Evolutionary conservation across 1,140 invertebrate species (phyloP), one percentile per base, ranked within the genome.

Genomic region (Philopotamus ludificatus): DNA sequence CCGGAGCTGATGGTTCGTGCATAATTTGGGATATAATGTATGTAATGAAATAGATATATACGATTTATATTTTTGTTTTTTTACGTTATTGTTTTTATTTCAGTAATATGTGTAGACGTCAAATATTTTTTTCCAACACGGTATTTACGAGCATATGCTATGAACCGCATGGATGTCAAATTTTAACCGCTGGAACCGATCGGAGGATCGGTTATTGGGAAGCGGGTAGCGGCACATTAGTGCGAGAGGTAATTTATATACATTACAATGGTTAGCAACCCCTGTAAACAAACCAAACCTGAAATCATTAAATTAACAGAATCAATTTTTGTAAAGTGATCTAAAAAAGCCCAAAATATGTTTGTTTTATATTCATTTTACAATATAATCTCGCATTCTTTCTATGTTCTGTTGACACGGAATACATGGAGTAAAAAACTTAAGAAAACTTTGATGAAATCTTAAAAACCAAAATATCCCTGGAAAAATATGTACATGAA

Each of bases 141-240:
- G 82, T 95, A 73, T 95, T 95, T 75, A 90, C 91, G 82, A 85
- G 87, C 57, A 88, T 90, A 0, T 81, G 83, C 62, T 96, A 92
- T 76, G 88, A 88, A 75, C 89, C 90, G 3, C 85, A 83, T 20
- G 89, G 87, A 39, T 86, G 87, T 42, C 93, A 97, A 75, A 85
- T 96, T 54, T 78, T 97, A 4, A 94, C 93, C 0, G 89, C 90
- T 47, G 94, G 94, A 22, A 89, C 91, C 0, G 93, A 97, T 76
- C 81, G 92, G 20, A 90, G 93, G 72, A 86, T 97, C 22, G 85
- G 86, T 21, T 97, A 95, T 74, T 97, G 93, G 93, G 94, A 96
- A 78, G 85, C 85, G 0, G 83, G 86, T 61, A 90, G 92, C 75
- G 90, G 90, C 0, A 86, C 86, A 55, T 76, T 88, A 8, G 86